phyloP scores from a whole-genome alignment of 2,888 invertebrate genomes.

The Ryuthela nishihirai region DNA sequence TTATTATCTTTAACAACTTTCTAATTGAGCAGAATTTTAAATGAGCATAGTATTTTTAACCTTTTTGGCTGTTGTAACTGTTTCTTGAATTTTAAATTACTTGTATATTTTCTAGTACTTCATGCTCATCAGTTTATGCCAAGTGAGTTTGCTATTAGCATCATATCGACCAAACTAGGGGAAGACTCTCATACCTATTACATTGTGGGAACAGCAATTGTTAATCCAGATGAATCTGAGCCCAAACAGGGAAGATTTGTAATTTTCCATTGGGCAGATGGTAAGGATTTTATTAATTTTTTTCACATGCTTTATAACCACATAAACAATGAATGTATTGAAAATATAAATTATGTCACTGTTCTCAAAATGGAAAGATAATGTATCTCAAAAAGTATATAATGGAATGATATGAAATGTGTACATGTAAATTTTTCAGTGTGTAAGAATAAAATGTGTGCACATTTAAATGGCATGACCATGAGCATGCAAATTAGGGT shows the following conservation, averaged over 20 bases:
- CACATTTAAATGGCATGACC: no score
- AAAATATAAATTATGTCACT: no score
- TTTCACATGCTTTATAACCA: no score
- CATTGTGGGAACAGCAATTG: slow-evolving; percentile 88
- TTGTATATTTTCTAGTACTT: slow-evolving; percentile 60
- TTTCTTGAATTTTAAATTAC: not conserved
- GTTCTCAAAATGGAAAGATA: no score
- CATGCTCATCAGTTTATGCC: slow-evolving; percentile 91
- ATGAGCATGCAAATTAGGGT: no score
- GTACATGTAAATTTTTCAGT: no score
- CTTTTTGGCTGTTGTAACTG: not conserved
- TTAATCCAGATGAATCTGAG: slow-evolving; percentile 94
- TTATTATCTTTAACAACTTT: no score
- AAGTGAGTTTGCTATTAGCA: slow-evolving; percentile 83
- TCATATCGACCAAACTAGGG: slow-evolving; percentile 76
- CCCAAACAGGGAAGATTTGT: slow-evolving; percentile 88
- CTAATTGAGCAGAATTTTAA: no score
- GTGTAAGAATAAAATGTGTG: no score
- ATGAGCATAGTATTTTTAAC: slow-evolving; percentile 1
- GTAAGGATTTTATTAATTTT: slow-evolving; percentile 60
- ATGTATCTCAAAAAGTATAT: no score
- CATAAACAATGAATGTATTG: no score
- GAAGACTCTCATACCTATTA: slow-evolving; percentile 90
- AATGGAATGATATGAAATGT: no score
- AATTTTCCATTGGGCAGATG: slow-evolving; percentile 79